Conservation (phyloP, 2,888 invertebrate species). For the Ditylenchus weischeri region DNA sequence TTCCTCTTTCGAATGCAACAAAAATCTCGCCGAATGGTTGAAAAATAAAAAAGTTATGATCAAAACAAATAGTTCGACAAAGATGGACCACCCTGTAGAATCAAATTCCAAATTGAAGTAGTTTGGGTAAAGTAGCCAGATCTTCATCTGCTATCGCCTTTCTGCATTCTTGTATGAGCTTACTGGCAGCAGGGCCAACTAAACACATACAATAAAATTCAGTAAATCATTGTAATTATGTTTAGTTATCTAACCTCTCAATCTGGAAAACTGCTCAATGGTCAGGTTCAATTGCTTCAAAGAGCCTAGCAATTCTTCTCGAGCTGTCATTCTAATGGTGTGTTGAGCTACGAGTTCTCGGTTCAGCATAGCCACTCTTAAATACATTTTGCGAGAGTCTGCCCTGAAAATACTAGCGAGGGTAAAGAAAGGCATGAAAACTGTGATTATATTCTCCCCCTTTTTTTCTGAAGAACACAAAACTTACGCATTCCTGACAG, state of each 20-base stretch:
- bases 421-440: too few species aligned
- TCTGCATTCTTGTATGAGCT: slow-evolving; percentile 49
- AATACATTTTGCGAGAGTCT: slow-evolving; percentile 33
- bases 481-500: slow-evolving; percentile 26
- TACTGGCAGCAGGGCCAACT: slow-evolving; percentile 47
- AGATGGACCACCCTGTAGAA: too few species aligned
- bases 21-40: too few species aligned
- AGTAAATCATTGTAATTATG: background rate
- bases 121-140: slow-evolving; percentile 31
- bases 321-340: slow-evolving; percentile 30
- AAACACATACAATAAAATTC: slow-evolving; percentile 14
- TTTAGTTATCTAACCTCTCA: slow-evolving; percentile 27
- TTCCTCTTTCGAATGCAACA: too few species aligned
- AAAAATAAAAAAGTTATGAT: too few species aligned
- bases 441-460: background rate
- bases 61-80: too few species aligned
- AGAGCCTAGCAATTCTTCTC: slow-evolving; percentile 32
- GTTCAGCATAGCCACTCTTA: slow-evolving; percentile 38
- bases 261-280: slow-evolving; percentile 38
- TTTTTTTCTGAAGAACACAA: background rate
- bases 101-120: slow-evolving; percentile 26
- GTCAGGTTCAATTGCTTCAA: slow-evolving; percentile 34
- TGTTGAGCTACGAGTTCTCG: slow-evolving; percentile 35
- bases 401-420: slow-evolving; percentile 13
- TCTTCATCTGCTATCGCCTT: slow-evolving; percentile 51